These are phyloP conservation scores for Pollimyrus isidori DNA, from an alignment of 2,113 vertebrate species.

Conservation along the genomic window DNA sequence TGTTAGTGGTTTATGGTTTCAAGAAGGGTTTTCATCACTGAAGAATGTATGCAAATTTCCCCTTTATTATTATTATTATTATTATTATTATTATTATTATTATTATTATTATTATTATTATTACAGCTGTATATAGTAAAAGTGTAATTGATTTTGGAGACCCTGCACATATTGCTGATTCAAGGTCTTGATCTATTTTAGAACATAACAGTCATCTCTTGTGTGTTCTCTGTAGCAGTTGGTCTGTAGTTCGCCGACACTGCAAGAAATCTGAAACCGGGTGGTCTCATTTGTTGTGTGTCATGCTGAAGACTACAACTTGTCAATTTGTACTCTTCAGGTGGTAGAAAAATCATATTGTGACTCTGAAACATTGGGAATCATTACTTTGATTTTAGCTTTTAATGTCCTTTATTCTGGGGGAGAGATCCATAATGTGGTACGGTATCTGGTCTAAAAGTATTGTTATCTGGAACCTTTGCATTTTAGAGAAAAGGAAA, in stretches of 20 bases:
- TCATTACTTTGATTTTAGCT: slow-evolving; percentile 16
- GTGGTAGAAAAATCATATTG: slow-evolving; percentile 10
- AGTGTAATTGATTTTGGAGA: neutral
- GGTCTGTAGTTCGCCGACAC: neutral
- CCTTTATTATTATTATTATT: neutral
- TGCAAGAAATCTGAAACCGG: neutral
- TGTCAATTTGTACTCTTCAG: slow-evolving; percentile 4
- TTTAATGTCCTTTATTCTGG: slow-evolving; percentile 18
- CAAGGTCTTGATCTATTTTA: neutral
- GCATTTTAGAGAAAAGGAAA: slow-evolving; percentile 26
- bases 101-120: neutral
- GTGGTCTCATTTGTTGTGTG: slow-evolving; percentile 10
- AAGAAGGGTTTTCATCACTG: neutral
- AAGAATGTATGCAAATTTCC: neutral
- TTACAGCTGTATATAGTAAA: neutral
- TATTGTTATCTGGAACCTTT: slow-evolving; percentile 27
- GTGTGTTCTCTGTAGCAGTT: neutral
- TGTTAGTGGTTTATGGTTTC: neutral
- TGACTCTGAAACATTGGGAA: slow-evolving; percentile 10
- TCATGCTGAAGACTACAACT: slow-evolving; percentile 16
- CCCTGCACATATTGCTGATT: neutral
- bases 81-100: neutral
- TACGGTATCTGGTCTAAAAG: slow-evolving; percentile 29
- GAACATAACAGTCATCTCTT: neutral
- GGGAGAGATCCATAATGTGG: slow-evolving; percentile 35